Evolutionary conservation across 2,888 invertebrate species (phyloP).

Genomic region (Cephus pygmeus): DNA sequence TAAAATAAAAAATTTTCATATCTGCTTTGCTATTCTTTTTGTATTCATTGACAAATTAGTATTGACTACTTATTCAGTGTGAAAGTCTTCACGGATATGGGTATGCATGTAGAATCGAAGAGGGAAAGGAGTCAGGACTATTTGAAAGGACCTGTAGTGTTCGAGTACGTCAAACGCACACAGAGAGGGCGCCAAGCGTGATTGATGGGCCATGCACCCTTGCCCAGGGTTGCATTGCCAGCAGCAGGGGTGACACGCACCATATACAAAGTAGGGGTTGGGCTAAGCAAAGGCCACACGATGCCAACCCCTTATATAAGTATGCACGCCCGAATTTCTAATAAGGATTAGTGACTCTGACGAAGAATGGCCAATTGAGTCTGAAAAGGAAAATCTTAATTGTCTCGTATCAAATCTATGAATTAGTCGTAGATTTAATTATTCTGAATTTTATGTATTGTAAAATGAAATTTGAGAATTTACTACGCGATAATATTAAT

Average conservation of each 20-base stretch:
- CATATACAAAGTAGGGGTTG: background rate
- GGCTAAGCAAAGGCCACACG: background rate
- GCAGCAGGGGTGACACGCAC: constrained; percentile 14
- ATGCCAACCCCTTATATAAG: background rate
- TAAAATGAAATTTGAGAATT: too few species aligned
- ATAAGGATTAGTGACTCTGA: background rate
- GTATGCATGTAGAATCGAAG: background rate
- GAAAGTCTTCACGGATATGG: too few species aligned
- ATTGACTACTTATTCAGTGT: too few species aligned
- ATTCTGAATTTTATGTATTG: too few species aligned
- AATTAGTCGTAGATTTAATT: too few species aligned
- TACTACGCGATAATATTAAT: too few species aligned
- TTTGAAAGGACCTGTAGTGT: background rate
- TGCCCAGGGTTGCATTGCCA: constrained; percentile 14
- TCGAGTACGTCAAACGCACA: background rate
- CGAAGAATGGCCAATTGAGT: too few species aligned
- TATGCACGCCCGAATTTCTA: constrained; percentile 3
- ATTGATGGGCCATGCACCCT: constrained; percentile 22
- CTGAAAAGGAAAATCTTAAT: too few species aligned
- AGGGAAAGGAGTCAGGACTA: background rate
- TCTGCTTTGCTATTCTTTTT: too few species aligned
- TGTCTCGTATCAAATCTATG: too few species aligned
- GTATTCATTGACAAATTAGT: too few species aligned
- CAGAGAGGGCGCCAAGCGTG: constrained; percentile 17
- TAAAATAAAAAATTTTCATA: background rate